Conservation (phyloP, 2,888 invertebrate genomes). For the Eudasyphora cyanicolor region DNA sequence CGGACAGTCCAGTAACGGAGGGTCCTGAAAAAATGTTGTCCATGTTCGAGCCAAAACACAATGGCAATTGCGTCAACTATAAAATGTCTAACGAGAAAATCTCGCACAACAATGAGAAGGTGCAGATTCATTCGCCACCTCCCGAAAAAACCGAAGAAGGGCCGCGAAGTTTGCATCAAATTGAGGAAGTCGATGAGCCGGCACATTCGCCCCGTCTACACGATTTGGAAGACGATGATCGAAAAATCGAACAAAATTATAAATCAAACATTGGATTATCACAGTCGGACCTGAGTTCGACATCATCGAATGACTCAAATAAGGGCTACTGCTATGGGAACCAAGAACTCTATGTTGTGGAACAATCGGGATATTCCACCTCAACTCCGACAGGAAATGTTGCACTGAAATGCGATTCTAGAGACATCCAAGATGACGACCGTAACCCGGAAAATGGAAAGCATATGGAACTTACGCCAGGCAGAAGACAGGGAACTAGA, state of each 20-base stretch:
- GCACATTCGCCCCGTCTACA: slow-evolving; percentile 53
- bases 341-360: slow-evolving; percentile 88
- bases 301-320: slow-evolving; percentile 86
- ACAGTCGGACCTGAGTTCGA: slow-evolving; percentile 89
- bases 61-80: slow-evolving; percentile 70
- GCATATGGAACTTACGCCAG: slow-evolving; percentile 57
- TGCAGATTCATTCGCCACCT: slow-evolving; percentile 80
- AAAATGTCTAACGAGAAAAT: slow-evolving; percentile 59
- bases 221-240: slow-evolving; percentile 41
- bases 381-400: slow-evolving; percentile 67
- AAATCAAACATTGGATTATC: slow-evolving; percentile 87
- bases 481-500: slow-evolving; percentile 56
- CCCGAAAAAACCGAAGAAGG: slow-evolving; percentile 70
- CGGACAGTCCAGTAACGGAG: slow-evolving; percentile 71
- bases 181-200: slow-evolving; percentile 74
- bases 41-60: slow-evolving; percentile 79
- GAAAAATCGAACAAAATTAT: neutral
- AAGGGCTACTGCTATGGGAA: slow-evolving; percentile 90
- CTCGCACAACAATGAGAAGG: slow-evolving; percentile 75
- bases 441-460: slow-evolving; percentile 71
- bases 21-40: slow-evolving; percentile 71
- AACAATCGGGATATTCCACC: slow-evolving; percentile 85
- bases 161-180: slow-evolving; percentile 74
- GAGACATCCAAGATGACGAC: slow-evolving; percentile 69
- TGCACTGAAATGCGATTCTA: slow-evolving; percentile 55